A percentile compares a stretch with the other conserved stretches of the same genome.
Conservation (phyloP, 2,888 invertebrate genomes). For the Sarcophaga caerulescens region DNA sequence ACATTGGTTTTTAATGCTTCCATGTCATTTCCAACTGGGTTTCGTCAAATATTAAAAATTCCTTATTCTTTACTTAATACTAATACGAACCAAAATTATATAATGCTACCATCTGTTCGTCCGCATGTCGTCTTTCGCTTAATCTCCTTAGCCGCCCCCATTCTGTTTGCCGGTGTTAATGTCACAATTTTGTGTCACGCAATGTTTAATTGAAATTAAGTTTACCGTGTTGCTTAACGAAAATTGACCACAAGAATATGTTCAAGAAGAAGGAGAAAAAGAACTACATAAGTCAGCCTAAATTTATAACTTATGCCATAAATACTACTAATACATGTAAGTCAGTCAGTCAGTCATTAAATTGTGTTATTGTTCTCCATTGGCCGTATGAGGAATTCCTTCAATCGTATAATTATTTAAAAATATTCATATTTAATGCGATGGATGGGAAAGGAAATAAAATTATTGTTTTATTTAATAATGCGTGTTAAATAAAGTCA, state of each 20-base stretch:
- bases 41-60: constrained; percentile 18
- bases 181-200: constrained; percentile 63
- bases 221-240: constrained; percentile 58
- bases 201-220: constrained; percentile 66
- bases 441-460: background rate
- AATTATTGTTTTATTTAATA: constrained; percentile 56
- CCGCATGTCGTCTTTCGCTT: background rate
- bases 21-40: background rate
- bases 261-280: background rate
- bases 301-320: no score
- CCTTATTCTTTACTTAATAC: constrained; percentile 42
- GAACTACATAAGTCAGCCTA: constrained; percentile 36
- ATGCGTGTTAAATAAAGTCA: constrained; percentile 55
- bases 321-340: no score
- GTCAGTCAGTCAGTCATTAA: no score
- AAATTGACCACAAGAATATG: constrained; percentile 7
- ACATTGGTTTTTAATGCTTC: no score
- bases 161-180: constrained; percentile 29
- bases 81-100: constrained; percentile 29
- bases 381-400: no score
- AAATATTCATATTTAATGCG: background rate
- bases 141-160: background rate
- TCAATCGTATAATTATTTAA: no score
- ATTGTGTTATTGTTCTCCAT: no score
- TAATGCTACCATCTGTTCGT: constrained; percentile 12